Evolutionary conservation across 1,140 invertebrate species (phyloP), one percentile per base, ranked within the genome.

Genomic region (Drosophila yakuba): DNA sequence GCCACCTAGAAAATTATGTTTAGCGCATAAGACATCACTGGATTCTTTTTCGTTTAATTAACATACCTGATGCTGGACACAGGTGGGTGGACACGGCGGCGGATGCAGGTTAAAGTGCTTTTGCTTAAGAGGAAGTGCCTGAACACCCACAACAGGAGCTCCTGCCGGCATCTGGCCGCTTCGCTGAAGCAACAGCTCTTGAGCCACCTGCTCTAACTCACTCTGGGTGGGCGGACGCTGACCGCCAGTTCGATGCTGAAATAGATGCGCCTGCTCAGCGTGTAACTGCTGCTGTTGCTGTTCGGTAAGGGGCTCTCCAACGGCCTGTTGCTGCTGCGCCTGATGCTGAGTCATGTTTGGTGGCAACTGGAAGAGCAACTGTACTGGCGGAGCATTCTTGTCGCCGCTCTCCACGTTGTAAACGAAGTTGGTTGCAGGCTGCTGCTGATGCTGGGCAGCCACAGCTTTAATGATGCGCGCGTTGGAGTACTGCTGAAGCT

Each of bases 1-100:
- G 94, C 94, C 12, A 95, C 94, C 91, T 95, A 93, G 2, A 95
- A 93, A 93, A 6, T 89, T 8, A 45, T 79, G 88, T 8, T 39
- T 14, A 6, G 4, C 4, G 7, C 1, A 35, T 62, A 4, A 14
- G 47, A 32, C 8, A 12, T n/a, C 47, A 7, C 2, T 8, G 1
- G 14, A 25, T 15, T 15, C 14, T 4, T 2, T 47, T 3, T 0
- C 28, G n/a, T 28, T 25, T 14, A 8, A 14, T 6, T 1, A 7
- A 48, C 52, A n/a, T 66, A 91, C 90, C 79, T 91, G 90, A 75
- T 93, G 91, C 63, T 92, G 92, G 8, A 80, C 78, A 63, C 88
- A 92, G 43, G 71, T 92, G 55, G 56, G 92, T 23, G 80, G 76
- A 17, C 81, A 79, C 17, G 85, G 75, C 17, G 84, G 80, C 23